phyloP scores from a whole-genome alignment of 2,797 vertebrate genomes.

The Sylvia borin region DNA sequence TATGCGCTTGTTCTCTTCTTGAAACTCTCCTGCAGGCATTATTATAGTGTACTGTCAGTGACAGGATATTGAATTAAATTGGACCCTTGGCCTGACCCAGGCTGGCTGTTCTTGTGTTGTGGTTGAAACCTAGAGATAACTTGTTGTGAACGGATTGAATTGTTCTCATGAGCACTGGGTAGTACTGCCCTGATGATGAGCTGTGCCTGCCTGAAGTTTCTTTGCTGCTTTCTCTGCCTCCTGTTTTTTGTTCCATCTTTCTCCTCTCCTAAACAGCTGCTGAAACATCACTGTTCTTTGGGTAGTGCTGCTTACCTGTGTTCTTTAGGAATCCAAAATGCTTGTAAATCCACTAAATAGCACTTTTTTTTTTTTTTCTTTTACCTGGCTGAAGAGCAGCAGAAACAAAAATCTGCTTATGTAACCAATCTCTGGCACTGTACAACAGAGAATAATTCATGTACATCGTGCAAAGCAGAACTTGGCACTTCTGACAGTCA shows the following conservation, averaged over 20 bases:
- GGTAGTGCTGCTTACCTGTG: fast-evolving
- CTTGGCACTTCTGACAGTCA: background rate
- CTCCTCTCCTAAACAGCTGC: background rate
- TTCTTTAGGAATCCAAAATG: background rate
- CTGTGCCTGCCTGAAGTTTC: background rate
- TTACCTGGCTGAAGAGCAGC: background rate
- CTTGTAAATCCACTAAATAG: background rate
- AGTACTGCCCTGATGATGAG: background rate
- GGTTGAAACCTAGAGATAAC: background rate
- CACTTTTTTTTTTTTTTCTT: background rate
- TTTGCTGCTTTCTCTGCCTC: background rate
- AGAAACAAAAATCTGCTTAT: background rate
- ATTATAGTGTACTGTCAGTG: background rate
- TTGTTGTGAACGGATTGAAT: background rate
- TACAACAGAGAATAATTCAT: background rate
- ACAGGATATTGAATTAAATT: background rate
- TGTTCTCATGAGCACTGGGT: background rate
- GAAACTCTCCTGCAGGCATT: background rate
- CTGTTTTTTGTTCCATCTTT: background rate
- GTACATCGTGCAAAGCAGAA: background rate
- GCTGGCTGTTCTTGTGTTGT: background rate
- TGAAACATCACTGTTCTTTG: background rate
- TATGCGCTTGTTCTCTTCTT: background rate
- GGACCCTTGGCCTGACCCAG: background rate
- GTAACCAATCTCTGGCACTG: background rate